Evolutionary conservation across 1,140 invertebrate genomes (phyloP).

Genomic region (Lasioglossum albipes): DNA sequence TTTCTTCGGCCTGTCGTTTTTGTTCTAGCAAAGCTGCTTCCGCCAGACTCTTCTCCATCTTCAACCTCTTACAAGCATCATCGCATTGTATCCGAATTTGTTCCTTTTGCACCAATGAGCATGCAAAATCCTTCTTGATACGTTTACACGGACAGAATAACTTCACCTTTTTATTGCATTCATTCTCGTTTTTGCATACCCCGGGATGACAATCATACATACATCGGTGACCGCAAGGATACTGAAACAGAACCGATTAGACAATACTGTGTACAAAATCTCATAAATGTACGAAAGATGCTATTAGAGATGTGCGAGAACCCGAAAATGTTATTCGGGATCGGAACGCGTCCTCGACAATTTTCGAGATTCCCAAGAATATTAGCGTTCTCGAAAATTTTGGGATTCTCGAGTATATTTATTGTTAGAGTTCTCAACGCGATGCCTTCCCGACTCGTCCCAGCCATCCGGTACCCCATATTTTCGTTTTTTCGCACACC

Average conservation of each 20-base stretch:
- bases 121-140: constrained; percentile 88
- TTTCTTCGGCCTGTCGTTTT: constrained; percentile 82
- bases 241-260: constrained; percentile 78
- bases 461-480: too few species aligned
- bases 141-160: constrained; percentile 89
- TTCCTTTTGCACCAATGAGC: constrained; percentile 82
- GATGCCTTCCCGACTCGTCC: too few species aligned
- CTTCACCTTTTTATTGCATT: constrained; percentile 90
- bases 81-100: constrained; percentile 83
- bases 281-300: neutral
- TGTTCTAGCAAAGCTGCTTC: constrained; percentile 81
- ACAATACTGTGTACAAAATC: constrained; percentile 40
- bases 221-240: constrained; percentile 85
- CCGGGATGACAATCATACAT: constrained; percentile 83
- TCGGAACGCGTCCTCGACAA: too few species aligned
- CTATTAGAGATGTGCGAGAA: neutral
- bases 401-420: too few species aligned
- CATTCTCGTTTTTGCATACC: constrained; percentile 74
- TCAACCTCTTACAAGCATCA: constrained; percentile 82
- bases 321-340: too few species aligned
- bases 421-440: too few species aligned
- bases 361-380: too few species aligned
- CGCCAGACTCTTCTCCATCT: constrained; percentile 79
- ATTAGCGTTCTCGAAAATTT: too few species aligned
- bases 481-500: too few species aligned